phyloP scores from a whole-genome alignment of 1,140 invertebrate species.

The Nautilus pompilius region DNA sequence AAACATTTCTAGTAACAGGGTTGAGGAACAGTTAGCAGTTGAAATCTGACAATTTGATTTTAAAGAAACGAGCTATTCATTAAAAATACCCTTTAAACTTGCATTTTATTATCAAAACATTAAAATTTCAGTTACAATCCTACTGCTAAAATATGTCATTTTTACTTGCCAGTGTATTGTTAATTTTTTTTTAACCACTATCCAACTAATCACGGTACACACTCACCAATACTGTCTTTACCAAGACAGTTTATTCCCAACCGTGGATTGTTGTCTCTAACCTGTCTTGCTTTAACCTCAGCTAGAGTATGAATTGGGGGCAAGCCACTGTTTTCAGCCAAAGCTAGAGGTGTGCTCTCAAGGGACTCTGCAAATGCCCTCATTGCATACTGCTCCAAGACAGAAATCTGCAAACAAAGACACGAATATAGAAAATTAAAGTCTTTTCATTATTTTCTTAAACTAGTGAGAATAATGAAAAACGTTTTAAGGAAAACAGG shows the following conservation, averaged over 20 bases:
- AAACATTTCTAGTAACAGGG: too few species aligned
- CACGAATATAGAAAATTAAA: too few species aligned
- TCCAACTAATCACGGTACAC: too few species aligned
- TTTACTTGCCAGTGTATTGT: not conserved
- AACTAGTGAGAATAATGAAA: too few species aligned
- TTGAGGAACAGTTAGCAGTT: too few species aligned
- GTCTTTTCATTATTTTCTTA: too few species aligned
- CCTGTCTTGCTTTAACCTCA: conserved; percentile 86
- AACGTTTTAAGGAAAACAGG: too few species aligned
- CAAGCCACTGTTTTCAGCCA: conserved; percentile 96
- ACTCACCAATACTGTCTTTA: conserved; percentile 71
- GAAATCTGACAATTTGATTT: too few species aligned
- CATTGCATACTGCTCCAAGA: conserved; percentile 96
- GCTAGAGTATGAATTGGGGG: conserved; percentile 89
- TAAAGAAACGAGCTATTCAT: too few species aligned
- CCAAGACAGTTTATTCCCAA: conserved; percentile 95
- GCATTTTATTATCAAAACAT: too few species aligned
- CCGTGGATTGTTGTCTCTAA: conserved; percentile 78
- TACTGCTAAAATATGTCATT: not conserved
- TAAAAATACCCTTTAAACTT: too few species aligned
- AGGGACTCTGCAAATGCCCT: conserved; percentile 93
- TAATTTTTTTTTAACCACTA: not conserved
- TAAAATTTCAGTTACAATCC: not conserved
- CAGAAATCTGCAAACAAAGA: conserved; percentile 65
- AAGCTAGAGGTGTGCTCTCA: conserved; percentile 89